A percentile compares a stretch with the other conserved stretches of the same genome.
These are phyloP conservation scores for Mustela lutreola DNA, from an alignment of 2,113 vertebrate species.

Conservation along the genomic window DNA sequence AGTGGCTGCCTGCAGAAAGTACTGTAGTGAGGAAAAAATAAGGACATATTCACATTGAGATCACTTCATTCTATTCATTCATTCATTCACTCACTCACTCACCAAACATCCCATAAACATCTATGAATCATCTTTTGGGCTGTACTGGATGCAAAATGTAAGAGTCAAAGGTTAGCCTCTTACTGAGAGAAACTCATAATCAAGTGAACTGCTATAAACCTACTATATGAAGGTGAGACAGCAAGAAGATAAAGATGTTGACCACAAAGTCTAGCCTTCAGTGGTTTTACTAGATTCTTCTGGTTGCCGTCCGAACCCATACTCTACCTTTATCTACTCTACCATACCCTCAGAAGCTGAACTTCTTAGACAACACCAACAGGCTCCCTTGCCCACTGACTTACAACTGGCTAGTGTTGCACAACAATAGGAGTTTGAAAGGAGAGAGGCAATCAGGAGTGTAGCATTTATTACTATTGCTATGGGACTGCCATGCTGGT, in stretches of 20 bases:
- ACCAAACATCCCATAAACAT: neutral
- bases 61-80: neutral
- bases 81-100: neutral
- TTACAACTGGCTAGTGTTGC: neutral
- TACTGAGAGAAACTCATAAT: neutral
- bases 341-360: neutral
- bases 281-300: neutral
- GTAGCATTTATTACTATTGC: no score
- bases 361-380: neutral
- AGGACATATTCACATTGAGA: neutral
- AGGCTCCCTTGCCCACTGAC: neutral
- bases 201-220: neutral
- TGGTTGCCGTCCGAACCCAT: neutral
- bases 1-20: neutral
- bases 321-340: neutral
- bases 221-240: neutral
- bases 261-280: neutral
- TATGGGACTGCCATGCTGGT: neutral
- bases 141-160: neutral
- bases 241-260: neutral
- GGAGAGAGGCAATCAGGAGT: accelerated
- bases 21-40: neutral
- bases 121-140: neutral
- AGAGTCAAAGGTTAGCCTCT: neutral
- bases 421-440: neutral